These are phyloP conservation scores for Holothuria leucospilota DNA, from an alignment of 53 echinoderm and acorn worm species.

Conservation along the genomic window DNA sequence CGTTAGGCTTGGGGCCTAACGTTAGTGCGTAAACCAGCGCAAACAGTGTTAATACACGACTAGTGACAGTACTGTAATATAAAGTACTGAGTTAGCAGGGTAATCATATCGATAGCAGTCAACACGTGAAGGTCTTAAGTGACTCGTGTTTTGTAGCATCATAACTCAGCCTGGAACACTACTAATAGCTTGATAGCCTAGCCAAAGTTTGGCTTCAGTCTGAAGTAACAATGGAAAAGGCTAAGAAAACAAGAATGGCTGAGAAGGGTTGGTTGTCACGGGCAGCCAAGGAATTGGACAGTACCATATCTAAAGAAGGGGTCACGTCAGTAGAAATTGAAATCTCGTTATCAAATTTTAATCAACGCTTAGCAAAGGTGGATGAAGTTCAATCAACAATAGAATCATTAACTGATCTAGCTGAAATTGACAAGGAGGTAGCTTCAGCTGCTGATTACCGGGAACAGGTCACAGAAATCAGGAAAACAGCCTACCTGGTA, in stretches of 20 bases:
- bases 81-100: no score
- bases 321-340: neutral
- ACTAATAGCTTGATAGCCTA: no score
- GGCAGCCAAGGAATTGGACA: slow-evolving; percentile 12
- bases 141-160: no score
- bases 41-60: no score
- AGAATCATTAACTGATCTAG: neutral
- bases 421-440: neutral
- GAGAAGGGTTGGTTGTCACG: slow-evolving; percentile 25
- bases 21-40: no score
- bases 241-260: no score
- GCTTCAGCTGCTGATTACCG: neutral
- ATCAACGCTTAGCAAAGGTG: neutral
- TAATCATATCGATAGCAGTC: no score
- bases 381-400: neutral
- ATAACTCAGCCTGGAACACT: no score
- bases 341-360: neutral
- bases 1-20: no score
- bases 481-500: neutral
- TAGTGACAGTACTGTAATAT: no score
- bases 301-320: neutral
- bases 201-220: neutral
- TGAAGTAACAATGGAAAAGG: neutral
- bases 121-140: no score
- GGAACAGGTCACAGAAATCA: neutral